Base-by-base conservation (phyloP, 2,888 invertebrate species). In the Gymnocheta viridis region DNA sequence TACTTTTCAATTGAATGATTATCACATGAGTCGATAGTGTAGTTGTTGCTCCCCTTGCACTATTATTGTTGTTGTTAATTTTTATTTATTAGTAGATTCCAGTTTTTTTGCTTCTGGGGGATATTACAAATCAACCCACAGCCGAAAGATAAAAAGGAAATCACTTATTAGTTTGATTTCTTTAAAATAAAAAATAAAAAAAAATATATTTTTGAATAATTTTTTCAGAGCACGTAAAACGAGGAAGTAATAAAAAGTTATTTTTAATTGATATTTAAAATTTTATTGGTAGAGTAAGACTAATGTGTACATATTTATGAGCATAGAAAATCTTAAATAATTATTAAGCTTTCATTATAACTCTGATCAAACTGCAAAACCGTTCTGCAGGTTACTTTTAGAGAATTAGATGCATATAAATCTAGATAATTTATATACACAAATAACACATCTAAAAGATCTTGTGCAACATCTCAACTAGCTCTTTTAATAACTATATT, bases 71-170 rank as follows among this genome's bases (percentile, higher is more conserved):
- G 56, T 22, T 78, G 4, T 32, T 54, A 4, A 12, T 49, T 9
- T 12, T 4, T 38, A n/a, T 49, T 24, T 32, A 38, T 17, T n/a
- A 17, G 12, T 9, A 12, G 14, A 22, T 82, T n/a, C n/a, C n/a
- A n/a, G n/a, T n/a, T n/a, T n/a, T n/a, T n/a, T n/a, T n/a, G n/a
- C n/a, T n/a, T 82, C 82, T 76, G 76, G 76, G 74, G 12, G 69
- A 70, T 70, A 82, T 38, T 27, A 51, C 56, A 76, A 82, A 76
- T 76, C 64, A 82, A 64, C 81, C 41, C 27, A 74, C 74, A 56
- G 62, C 29, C 7, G 47, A 70, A 38, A 69, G 38, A 76, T 69
- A 64, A 70, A 76, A 70, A 82, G 70, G 76, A 82, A 82, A 70
- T 70, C 47, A 38, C 67, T 82, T 76, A 64, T 17, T 58, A 27